Base-by-base conservation (phyloP, 2,797 vertebrate species). In the Orestias chungarensis region DNA sequence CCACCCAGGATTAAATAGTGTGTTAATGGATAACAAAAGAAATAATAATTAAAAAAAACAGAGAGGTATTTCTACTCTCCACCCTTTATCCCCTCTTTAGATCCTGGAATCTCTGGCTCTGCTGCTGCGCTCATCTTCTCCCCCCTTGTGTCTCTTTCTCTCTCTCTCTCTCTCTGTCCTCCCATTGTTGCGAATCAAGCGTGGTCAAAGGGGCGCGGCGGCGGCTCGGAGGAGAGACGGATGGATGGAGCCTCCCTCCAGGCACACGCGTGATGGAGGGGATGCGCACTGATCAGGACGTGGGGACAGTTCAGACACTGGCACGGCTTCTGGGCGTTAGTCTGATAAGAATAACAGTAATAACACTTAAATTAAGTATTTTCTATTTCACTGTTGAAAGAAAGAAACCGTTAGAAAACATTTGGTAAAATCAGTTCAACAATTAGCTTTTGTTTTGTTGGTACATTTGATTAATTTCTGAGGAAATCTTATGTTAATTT, bases 121-220 rank as follows among this genome's bases (percentile, higher is more conserved):
- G 72, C 83, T 79, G 35, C 79, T 87, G 83, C 80, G 65, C 81
- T 78, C 79, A 15, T 78, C 76, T 80, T 81, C n/a, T n/a, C 74
- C 85, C 62, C 67, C 54, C 68, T 61, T 68, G 70, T 64, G 75
- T 27, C 38, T 57, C 40, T 50, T 65, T 64, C 76, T 71, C 78
- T 65, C 67, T 76, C 78, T 57, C 73, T 67, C 85, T 59, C 76
- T 75, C 20, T 20, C 74, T 78, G 77, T 86, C 82, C 90, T 84
- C 89, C 88, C 86, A 92, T 94, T 93, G 93, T 93, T 93, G 90
- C 80, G 91, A 92, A 86, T 88, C 88, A 83, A 90, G 86, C 90
- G 91, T 92, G 92, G 93, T 93, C 91, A 92, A 91, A 92, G 91
- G 92, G 92, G 92, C 87, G 92, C 90, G 92, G 92, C 89, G 88